phyloP scores from a whole-genome alignment of 2,113 vertebrate genomes.

The Engystomops pustulosus region DNA sequence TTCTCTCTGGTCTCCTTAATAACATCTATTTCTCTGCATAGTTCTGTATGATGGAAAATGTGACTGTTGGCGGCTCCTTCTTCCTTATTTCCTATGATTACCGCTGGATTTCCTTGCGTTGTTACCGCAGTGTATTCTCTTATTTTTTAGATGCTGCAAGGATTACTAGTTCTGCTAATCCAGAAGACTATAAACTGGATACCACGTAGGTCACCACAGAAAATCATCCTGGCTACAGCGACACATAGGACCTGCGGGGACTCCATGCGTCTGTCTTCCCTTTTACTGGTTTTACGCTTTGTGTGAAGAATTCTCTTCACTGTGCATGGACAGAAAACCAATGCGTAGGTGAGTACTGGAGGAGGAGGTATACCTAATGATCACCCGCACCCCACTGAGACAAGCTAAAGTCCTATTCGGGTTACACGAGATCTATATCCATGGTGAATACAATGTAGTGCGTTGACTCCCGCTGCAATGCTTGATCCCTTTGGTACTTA shows the following conservation, averaged over 20 bases:
- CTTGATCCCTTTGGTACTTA: too few species aligned
- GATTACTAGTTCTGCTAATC: neutral
- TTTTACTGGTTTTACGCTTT: constrained; percentile 67
- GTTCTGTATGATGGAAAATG: neutral
- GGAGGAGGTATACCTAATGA: too few species aligned
- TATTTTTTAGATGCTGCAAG: constrained; percentile 32
- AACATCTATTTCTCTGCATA: neutral
- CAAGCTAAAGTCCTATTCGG: too few species aligned
- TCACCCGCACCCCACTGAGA: too few species aligned
- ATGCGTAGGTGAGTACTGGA: constrained; percentile 90
- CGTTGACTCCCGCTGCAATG: too few species aligned
- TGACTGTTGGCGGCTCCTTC: neutral
- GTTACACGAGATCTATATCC: too few species aligned
- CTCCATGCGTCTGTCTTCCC: constrained; percentile 45
- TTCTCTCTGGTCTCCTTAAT: neutral
- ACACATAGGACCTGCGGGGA: neutral
- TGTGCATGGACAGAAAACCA: constrained; percentile 95
- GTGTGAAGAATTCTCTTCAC: constrained; percentile 78
- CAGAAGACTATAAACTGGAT: neutral
- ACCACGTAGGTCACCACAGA: neutral
- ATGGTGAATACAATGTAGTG: too few species aligned
- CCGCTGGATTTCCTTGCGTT: neutral
- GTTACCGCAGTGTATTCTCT: neutral
- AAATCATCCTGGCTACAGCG: neutral
- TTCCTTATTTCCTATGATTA: neutral